Evolutionary conservation across 1,140 invertebrate species (phyloP).

Genomic region (Conopomorpha cramerella): DNA sequence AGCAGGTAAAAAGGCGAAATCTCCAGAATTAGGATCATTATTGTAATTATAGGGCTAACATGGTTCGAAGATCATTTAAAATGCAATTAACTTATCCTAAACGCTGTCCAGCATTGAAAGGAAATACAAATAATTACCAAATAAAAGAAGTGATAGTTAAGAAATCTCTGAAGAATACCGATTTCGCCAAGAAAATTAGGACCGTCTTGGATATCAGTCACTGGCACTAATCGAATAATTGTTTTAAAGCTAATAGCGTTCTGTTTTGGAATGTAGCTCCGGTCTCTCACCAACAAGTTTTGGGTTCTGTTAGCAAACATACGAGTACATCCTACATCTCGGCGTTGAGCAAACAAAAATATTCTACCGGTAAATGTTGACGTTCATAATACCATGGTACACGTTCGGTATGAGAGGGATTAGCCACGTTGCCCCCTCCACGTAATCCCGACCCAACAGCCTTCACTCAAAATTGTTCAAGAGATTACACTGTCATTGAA

Average conservation of each 20-base stretch:
- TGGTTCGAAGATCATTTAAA: background rate
- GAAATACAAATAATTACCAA: background rate
- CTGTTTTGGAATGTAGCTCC: background rate
- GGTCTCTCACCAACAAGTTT: background rate
- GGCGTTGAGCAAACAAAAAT: too few relatives aligned
- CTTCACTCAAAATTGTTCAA: constrained; percentile 12
- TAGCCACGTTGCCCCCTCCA: constrained; percentile 8
- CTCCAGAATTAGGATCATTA: constrained; percentile 42
- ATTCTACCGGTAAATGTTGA: background rate
- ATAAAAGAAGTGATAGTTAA: background rate
- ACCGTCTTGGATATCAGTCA: too few relatives aligned
- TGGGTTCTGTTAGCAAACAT: background rate
- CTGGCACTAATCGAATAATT: background rate
- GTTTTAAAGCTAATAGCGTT: background rate
- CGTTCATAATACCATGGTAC: background rate
- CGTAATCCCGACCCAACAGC: constrained; percentile 13
- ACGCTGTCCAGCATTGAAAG: background rate
- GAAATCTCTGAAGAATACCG: background rate
- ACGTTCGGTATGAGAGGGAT: background rate
- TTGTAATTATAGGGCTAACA: constrained; percentile 50
- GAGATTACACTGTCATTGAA: constrained; percentile 15
- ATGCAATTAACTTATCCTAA: background rate
- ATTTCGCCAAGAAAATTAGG: too few relatives aligned
- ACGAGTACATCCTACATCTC: too few relatives aligned
- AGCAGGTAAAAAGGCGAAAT: constrained; percentile 25